Evolutionary conservation across 2,888 invertebrate species (phyloP).

Genomic region (Drepanosiphum platanoidis): DNA sequence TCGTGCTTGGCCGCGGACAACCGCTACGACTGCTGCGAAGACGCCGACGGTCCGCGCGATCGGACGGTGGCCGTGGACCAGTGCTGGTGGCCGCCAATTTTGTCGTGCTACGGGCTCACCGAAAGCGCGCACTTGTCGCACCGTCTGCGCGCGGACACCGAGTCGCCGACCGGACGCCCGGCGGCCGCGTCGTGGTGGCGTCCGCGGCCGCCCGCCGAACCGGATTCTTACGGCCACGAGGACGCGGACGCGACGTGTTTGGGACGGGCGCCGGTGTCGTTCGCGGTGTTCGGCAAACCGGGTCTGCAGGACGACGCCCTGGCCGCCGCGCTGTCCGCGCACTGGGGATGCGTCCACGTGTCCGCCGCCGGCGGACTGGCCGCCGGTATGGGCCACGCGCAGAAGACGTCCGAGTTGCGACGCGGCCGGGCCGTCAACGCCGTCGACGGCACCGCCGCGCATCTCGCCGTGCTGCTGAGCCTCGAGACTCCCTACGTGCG

Average conservation of each 20-base stretch:
- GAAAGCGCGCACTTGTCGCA: conserved; percentile 12
- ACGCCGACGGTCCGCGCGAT: background rate
- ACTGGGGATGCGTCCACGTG: conserved; percentile 56
- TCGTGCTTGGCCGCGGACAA: too few species aligned
- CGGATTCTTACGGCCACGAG: conserved; percentile 10
- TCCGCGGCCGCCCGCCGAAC: background rate
- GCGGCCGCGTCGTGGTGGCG: background rate
- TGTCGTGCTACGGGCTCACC: conserved; percentile 2
- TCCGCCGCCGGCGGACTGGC: conserved; percentile 6
- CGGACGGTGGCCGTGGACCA: too few species aligned
- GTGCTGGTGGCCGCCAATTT: conserved; percentile 6
- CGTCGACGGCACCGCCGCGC: background rate
- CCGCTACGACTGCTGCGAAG: too few species aligned
- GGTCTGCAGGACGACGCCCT: background rate
- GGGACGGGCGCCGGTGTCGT: conserved; percentile 30
- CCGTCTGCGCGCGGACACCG: background rate
- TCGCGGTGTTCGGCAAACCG: conserved; percentile 35
- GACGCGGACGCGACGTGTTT: conserved; percentile 5
- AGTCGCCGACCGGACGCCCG: background rate
- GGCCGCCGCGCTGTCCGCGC: conserved; percentile 7
- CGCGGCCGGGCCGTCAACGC: background rate
- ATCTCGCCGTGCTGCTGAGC: background rate
- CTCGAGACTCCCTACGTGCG: background rate
- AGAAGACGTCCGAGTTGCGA: background rate
- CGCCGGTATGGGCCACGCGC: background rate